Conservation (phyloP, 2,113 vertebrate species). For the Python bivittatus region DNA sequence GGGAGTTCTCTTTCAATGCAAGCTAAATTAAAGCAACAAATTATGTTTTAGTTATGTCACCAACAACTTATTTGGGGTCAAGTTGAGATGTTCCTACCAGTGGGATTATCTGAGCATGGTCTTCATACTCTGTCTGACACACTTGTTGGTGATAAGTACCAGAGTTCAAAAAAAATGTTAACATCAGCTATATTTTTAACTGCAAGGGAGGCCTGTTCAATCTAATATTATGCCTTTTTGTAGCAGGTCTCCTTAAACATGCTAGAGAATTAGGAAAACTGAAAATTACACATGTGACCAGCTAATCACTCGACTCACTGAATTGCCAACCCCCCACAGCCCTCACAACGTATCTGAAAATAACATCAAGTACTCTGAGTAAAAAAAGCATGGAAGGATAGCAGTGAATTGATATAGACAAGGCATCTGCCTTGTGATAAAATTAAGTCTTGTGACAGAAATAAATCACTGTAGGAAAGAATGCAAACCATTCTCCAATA, state of each 20-base stretch:
- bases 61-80: slow-evolving; percentile 69
- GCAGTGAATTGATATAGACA: slow-evolving; percentile 71
- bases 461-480: slow-evolving; percentile 77
- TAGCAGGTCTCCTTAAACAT: slow-evolving; percentile 56
- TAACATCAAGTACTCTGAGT: slow-evolving; percentile 71
- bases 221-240: slow-evolving; percentile 51
- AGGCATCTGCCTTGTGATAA: slow-evolving; percentile 78
- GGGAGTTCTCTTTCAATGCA: slow-evolving; percentile 14
- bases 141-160: slow-evolving; percentile 46
- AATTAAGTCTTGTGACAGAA: slow-evolving; percentile 82
- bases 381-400: slow-evolving; percentile 71
- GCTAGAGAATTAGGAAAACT: slow-evolving; percentile 63
- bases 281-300: slow-evolving; percentile 71
- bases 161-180: slow-evolving; percentile 53
- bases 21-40: neutral
- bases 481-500: slow-evolving; percentile 74
- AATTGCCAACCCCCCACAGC: slow-evolving; percentile 53
- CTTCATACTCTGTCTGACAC: slow-evolving; percentile 78
- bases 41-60: slow-evolving; percentile 22
- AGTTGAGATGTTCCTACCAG: slow-evolving; percentile 74
- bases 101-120: slow-evolving; percentile 75
- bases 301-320: slow-evolving; percentile 58
- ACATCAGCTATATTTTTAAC: slow-evolving; percentile 58
- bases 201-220: slow-evolving; percentile 52
- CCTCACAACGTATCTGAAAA: slow-evolving; percentile 50